These are phyloP conservation scores for Recurvirostra avosetta DNA, from an alignment of 2,113 vertebrate genomes.

Conservation along the genomic window DNA sequence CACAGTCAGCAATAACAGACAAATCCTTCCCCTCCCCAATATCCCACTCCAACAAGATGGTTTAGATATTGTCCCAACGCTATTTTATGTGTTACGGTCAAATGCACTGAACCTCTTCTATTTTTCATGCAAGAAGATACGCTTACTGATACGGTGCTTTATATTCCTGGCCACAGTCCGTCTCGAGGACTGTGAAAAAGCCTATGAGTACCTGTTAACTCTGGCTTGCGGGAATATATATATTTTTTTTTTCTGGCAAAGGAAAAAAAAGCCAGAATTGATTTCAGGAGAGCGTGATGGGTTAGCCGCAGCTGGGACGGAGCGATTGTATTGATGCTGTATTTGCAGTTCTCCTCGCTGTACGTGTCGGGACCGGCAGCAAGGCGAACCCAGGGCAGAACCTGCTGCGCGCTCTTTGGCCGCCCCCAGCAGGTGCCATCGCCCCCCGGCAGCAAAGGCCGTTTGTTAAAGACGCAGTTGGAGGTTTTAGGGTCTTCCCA, in stretches of 20 bases:
- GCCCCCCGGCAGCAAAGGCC: neutral
- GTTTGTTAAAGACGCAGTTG: fast-evolving
- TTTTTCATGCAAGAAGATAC: neutral
- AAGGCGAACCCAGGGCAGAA: neutral
- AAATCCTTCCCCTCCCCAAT: neutral
- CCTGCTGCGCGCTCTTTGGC: neutral
- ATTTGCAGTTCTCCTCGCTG: neutral
- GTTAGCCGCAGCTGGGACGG: neutral
- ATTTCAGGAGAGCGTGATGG: neutral
- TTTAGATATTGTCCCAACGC: neutral
- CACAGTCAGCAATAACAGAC: neutral
- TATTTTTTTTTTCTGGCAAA: no score
- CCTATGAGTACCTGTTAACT: neutral
- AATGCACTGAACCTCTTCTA: neutral
- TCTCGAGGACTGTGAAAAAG: neutral
- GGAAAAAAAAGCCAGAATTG: neutral
- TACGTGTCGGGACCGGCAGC: fast-evolving
- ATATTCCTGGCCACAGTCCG: neutral
- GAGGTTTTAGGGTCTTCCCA: neutral
- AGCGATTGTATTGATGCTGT: fast-evolving
- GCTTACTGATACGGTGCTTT: neutral
- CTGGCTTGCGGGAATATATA: neutral
- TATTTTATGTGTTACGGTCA: neutral
- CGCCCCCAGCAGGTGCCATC: neutral
- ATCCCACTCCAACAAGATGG: neutral